These are phyloP conservation scores for Falco columbarius DNA, from an alignment of 2,797 vertebrate genomes.

Conservation along the genomic window DNA sequence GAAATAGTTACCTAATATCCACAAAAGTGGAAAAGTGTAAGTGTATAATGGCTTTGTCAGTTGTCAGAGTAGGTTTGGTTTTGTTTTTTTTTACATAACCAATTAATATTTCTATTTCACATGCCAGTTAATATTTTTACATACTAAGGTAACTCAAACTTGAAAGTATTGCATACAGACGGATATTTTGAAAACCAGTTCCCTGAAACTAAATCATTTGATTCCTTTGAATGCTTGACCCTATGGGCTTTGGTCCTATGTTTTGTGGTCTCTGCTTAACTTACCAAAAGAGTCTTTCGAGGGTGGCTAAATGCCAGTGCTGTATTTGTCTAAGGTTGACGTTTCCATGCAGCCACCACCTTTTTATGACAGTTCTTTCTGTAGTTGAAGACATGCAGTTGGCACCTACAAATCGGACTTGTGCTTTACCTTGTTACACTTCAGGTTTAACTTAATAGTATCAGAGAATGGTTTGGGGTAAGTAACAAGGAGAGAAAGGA, in stretches of 20 bases:
- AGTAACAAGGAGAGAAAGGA: not conserved
- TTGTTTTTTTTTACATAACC: not conserved
- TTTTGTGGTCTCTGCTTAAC: not conserved
- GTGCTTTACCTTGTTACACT: not conserved
- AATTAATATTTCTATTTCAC: not conserved
- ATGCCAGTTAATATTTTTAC: not conserved
- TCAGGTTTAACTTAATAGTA: not conserved
- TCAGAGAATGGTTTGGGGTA: not conserved
- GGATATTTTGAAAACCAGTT: not conserved
- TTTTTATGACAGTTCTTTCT: not conserved
- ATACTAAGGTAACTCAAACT: not conserved
- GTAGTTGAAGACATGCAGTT: not conserved
- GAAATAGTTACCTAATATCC: not conserved
- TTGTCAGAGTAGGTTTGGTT: not conserved
- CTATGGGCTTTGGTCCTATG: not conserved
- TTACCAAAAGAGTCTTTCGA: not conserved
- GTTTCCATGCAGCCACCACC: not conserved
- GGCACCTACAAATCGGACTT: not conserved
- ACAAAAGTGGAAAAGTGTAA: not conserved
- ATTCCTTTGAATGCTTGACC: not conserved
- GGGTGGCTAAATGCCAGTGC: not conserved
- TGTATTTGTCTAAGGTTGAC: not conserved
- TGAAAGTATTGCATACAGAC: not conserved
- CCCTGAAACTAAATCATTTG: not conserved
- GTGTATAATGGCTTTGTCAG: not conserved